These are phyloP conservation scores for Halocaridina rubra DNA, from an alignment of 2,888 invertebrate genomes.

Conservation along the genomic window DNA sequence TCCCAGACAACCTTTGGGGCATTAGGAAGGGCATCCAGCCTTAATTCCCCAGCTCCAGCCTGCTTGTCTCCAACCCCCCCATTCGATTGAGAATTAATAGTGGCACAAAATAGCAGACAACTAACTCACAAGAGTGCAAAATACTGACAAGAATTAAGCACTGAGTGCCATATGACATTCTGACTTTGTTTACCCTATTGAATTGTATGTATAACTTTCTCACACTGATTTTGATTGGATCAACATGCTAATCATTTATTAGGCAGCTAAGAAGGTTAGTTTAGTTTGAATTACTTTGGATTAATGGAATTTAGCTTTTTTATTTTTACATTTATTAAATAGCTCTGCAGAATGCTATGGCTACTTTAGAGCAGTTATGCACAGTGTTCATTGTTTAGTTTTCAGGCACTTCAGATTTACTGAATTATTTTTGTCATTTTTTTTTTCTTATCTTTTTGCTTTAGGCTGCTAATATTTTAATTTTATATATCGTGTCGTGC, in stretches of 20 bases:
- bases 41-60: too few species aligned
- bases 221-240: conserved; percentile 56
- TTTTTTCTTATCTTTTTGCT: conserved; percentile 7
- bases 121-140: too few species aligned
- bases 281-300: conserved; percentile 34
- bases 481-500: conserved; percentile 16
- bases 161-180: too few species aligned
- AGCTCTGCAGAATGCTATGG: conserved; percentile 19
- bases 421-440: background rate
- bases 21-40: too few species aligned
- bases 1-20: too few species aligned
- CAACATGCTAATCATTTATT: conserved; percentile 53
- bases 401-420: background rate
- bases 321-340: conserved; percentile 14
- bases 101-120: too few species aligned
- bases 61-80: too few species aligned
- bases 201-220: too few species aligned
- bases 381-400: background rate
- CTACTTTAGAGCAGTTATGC: conserved; percentile 16
- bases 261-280: conserved; percentile 57
- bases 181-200: too few species aligned
- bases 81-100: too few species aligned
- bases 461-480: background rate
- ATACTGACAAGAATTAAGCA: conserved; percentile 37
- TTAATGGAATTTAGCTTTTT: conserved; percentile 31